Conservation (phyloP, 2,888 invertebrate genomes). For the Gerris lacustris region DNA sequence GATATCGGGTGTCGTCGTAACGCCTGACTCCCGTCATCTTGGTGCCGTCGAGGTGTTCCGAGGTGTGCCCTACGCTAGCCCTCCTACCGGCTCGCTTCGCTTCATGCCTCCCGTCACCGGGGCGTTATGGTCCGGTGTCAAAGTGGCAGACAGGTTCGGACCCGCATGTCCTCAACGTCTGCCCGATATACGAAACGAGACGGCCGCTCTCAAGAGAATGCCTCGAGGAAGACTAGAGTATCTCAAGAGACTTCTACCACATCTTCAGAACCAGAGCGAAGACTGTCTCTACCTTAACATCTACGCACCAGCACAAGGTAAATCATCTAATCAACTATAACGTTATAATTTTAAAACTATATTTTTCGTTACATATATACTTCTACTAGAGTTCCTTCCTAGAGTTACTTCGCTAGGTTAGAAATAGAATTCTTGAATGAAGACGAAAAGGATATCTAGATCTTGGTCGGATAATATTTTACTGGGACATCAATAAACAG, state of each 20-base stretch:
- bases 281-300: conserved; percentile 95
- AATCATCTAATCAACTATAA: conserved; percentile 35
- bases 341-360: neutral
- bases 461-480: too few relatives aligned
- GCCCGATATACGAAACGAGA: conserved; percentile 70
- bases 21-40: conserved; percentile 64
- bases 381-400: neutral
- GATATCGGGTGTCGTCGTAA: conserved; percentile 71
- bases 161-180: conserved; percentile 87
- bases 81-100: conserved; percentile 73
- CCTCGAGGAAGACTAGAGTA: conserved; percentile 80
- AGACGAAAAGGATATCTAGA: too few relatives aligned
- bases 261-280: conserved; percentile 83
- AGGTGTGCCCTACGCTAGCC: conserved; percentile 89
- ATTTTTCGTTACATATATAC: neutral
- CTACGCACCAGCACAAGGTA: conserved; percentile 91
- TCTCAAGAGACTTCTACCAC: conserved; percentile 72
- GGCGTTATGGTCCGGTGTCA: conserved; percentile 80
- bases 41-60: conserved; percentile 86
- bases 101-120: conserved; percentile 95
- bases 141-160: conserved; percentile 72
- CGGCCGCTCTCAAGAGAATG: conserved; percentile 68
- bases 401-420: too few relatives aligned
- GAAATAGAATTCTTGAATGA: too few relatives aligned
- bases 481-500: too few relatives aligned